phyloP scores from a whole-genome alignment of 2,113 vertebrate species.

The Tylochromis polylepis region DNA sequence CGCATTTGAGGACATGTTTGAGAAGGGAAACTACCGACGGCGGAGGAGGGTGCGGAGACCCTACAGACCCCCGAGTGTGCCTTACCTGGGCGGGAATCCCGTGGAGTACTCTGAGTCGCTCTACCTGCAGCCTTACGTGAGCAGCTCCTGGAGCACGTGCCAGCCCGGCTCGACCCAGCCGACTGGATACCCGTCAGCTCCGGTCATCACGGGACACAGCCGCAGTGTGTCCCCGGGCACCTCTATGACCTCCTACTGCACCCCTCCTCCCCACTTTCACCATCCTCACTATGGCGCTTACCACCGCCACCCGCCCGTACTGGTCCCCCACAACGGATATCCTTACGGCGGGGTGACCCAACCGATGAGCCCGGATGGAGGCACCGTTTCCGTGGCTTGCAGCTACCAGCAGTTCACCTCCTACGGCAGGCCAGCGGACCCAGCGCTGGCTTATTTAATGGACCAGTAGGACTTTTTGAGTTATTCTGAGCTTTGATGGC shows the following conservation, averaged over 20 bases:
- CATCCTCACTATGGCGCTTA: conserved; percentile 52
- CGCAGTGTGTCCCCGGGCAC: conserved; percentile 49
- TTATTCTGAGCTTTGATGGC: background rate
- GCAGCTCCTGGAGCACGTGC: conserved; percentile 47
- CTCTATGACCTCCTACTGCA: conserved; percentile 39
- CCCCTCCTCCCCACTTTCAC: conserved; percentile 23
- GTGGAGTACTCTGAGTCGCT: conserved; percentile 46
- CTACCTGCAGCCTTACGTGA: conserved; percentile 52
- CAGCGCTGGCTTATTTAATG: conserved; percentile 13
- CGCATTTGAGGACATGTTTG: conserved; percentile 76
- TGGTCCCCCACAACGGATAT: conserved; percentile 54
- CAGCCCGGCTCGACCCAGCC: conserved; percentile 18
- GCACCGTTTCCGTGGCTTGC: conserved; percentile 31
- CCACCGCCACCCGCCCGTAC: conserved; percentile 47
- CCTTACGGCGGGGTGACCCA: conserved; percentile 54
- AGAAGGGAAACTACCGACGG: conserved; percentile 73
- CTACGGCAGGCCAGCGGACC: conserved; percentile 32
- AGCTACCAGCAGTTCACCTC: conserved; percentile 50
- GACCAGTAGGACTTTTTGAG: conserved; percentile 4
- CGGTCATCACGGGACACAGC: conserved; percentile 15
- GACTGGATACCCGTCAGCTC: background rate
- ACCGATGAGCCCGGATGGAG: conserved; percentile 57
- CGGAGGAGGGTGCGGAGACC: conserved; percentile 63
- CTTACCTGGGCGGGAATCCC: conserved; percentile 28
- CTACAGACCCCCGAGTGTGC: background rate